phyloP scores from a whole-genome alignment of 2,797 vertebrate genomes.

The Cephalopachus bancanus region DNA sequence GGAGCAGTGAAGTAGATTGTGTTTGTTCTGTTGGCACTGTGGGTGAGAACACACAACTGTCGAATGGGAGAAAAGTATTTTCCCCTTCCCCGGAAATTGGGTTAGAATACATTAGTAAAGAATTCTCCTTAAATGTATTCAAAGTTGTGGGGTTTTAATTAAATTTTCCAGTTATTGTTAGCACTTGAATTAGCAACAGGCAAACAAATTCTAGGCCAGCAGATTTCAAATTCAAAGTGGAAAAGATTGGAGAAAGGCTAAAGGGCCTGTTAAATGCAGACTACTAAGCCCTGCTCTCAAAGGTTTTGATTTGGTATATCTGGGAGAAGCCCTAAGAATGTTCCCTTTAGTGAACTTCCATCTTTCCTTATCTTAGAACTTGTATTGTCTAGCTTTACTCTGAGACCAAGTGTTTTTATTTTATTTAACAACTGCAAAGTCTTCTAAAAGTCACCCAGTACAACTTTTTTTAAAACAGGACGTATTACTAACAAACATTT shows the following conservation, averaged over 20 bases:
- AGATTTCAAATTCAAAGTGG: conserved; percentile 45
- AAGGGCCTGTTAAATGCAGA: neutral
- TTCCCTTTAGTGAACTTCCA: neutral
- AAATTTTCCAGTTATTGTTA: conserved; percentile 75
- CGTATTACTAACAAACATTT: neutral
- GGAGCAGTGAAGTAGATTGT: conserved; percentile 52
- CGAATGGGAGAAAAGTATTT: neutral
- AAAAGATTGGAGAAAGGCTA: neutral
- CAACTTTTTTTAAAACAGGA: neutral
- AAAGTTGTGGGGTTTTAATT: conserved; percentile 72
- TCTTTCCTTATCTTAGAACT: neutral
- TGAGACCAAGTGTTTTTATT: neutral
- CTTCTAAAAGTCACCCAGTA: neutral
- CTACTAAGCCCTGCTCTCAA: neutral
- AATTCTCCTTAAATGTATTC: conserved; percentile 57
- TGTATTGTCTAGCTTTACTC: neutral
- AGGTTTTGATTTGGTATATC: neutral
- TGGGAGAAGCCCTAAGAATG: neutral
- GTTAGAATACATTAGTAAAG: conserved; percentile 69
- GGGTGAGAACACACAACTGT: conserved; percentile 59
- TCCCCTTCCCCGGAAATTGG: conserved; percentile 49
- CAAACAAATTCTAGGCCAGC: conserved; percentile 29
- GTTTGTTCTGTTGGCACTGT: conserved; percentile 37
- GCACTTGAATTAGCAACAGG: conserved; percentile 45
- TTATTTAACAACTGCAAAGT: neutral